Percentiles rank a stretch among this genome's conserved stretches.
These are phyloP conservation scores for Pandemis heparana DNA, from an alignment of 2,888 invertebrate genomes.

Conservation along the genomic window DNA sequence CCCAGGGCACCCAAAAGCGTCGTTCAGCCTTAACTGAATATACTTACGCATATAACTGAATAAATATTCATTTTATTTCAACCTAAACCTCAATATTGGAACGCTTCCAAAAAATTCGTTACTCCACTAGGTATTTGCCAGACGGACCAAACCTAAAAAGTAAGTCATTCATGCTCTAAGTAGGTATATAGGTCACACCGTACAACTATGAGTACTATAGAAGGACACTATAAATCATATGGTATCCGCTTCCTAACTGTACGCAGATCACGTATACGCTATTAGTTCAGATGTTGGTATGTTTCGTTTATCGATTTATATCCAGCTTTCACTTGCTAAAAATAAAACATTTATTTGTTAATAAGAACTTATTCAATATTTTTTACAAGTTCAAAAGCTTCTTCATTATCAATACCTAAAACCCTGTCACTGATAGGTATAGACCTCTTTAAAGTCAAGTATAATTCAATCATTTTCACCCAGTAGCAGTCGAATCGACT, in stretches of 20 bases:
- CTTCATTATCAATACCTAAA: too few relatives aligned
- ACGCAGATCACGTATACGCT: conserved; percentile 19
- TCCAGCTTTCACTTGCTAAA: conserved; percentile 24
- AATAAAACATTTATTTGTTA: too few relatives aligned
- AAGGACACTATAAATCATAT: conserved; percentile 25
- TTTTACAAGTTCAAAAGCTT: too few relatives aligned
- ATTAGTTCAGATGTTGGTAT: conserved; percentile 29
- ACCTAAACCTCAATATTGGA: background rate
- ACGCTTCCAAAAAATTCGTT: background rate
- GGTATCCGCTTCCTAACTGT: conserved; percentile 16
- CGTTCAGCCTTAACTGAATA: too few relatives aligned
- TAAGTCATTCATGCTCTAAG: background rate
- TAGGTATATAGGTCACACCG: conserved; percentile 6
- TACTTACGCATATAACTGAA: too few relatives aligned
- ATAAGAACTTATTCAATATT: too few relatives aligned
- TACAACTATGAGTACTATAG: conserved; percentile 1
- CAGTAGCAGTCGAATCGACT: too few relatives aligned
- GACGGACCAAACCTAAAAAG: conserved; percentile 1
- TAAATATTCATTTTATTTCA: background rate
- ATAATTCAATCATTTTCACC: too few relatives aligned
- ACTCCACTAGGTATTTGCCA: background rate
- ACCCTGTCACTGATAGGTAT: too few relatives aligned
- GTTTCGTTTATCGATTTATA: background rate
- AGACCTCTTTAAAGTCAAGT: too few relatives aligned
- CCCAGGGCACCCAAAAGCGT: too few relatives aligned